Percentiles rank a stretch among this genome's conserved stretches.
phyloP scores from a whole-genome alignment of 2,113 vertebrate genomes.

The Lycocorax pyrrhopterus region DNA sequence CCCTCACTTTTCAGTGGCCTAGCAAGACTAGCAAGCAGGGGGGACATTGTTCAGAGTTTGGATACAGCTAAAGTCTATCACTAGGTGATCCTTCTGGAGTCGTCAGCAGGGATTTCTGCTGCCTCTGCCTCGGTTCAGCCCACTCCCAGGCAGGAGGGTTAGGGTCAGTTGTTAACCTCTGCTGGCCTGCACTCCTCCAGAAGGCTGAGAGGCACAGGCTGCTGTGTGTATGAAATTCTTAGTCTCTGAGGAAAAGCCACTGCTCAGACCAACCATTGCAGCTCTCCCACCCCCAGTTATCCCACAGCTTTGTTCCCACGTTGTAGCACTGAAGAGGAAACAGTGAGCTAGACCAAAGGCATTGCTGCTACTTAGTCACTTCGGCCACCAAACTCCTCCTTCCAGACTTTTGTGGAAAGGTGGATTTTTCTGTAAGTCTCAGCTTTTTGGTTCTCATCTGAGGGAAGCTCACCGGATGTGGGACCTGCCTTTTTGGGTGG shows the following conservation, averaged over 20 bases:
- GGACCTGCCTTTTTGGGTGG: neutral
- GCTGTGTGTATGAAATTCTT: neutral
- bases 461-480: neutral
- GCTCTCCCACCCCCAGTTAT: slow-evolving; percentile 60
- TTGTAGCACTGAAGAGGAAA: neutral
- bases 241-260: slow-evolving; percentile 15
- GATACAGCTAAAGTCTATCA: neutral
- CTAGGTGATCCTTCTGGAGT: neutral
- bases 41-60: neutral
- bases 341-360: slow-evolving; percentile 21
- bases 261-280: neutral
- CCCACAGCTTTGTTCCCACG: slow-evolving; percentile 54
- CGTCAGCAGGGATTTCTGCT: neutral
- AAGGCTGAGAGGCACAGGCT: neutral
- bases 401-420: slow-evolving; percentile 14
- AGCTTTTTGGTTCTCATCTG: neutral
- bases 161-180: neutral
- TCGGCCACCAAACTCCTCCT: neutral
- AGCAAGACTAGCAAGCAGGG: neutral
- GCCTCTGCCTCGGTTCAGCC: neutral
- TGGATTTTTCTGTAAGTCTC: slow-evolving; percentile 5
- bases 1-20: neutral
- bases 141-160: neutral
- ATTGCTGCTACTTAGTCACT: slow-evolving; percentile 23
- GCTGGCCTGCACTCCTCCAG: neutral